phyloP scores from a whole-genome alignment of 1,140 invertebrate species.

The Protaetia brevitarsis region DNA sequence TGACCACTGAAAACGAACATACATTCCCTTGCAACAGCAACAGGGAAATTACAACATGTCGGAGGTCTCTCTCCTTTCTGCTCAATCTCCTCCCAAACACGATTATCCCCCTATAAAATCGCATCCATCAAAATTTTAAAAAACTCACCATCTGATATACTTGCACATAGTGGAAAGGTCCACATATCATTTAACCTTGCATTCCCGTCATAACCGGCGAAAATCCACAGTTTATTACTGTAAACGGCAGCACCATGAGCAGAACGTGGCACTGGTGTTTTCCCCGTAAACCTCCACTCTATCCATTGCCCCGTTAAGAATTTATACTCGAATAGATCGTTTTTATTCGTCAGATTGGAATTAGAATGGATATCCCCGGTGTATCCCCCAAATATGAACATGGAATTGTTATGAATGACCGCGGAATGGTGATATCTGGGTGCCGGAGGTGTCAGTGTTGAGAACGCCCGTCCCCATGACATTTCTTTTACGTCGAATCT shows the following conservation, averaged over 20 bases:
- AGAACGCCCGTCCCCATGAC: constrained; percentile 89
- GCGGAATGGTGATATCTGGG: constrained; percentile 92
- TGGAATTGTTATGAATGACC: constrained; percentile 84
- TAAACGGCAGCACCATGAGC: constrained; percentile 95
- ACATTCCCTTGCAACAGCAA: constrained; percentile 85
- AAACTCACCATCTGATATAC: constrained; percentile 33
- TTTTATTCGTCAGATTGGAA: constrained; percentile 94
- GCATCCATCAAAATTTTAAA: constrained; percentile 24
- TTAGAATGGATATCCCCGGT: constrained; percentile 96
- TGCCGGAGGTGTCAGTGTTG: constrained; percentile 81
- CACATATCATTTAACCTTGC: constrained; percentile 95
- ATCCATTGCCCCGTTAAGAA: constrained; percentile 91
- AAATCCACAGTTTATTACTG: constrained; percentile 93
- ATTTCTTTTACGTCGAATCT: constrained; percentile 94
- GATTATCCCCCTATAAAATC: constrained; percentile 67
- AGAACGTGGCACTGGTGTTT: constrained; percentile 75
- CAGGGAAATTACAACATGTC: constrained; percentile 95
- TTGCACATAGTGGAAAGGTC: constrained; percentile 79
- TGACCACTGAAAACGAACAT: constrained; percentile 98
- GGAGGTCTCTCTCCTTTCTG: constrained; percentile 90
- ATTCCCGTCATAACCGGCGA: constrained; percentile 96
- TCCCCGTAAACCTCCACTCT: constrained; percentile 88
- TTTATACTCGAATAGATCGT: constrained; percentile 94
- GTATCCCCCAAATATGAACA: constrained; percentile 98
- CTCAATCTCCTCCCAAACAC: constrained; percentile 83